Evolutionary conservation across 2,113 vertebrate genomes (phyloP).

Genomic region (Cacatua alba): DNA sequence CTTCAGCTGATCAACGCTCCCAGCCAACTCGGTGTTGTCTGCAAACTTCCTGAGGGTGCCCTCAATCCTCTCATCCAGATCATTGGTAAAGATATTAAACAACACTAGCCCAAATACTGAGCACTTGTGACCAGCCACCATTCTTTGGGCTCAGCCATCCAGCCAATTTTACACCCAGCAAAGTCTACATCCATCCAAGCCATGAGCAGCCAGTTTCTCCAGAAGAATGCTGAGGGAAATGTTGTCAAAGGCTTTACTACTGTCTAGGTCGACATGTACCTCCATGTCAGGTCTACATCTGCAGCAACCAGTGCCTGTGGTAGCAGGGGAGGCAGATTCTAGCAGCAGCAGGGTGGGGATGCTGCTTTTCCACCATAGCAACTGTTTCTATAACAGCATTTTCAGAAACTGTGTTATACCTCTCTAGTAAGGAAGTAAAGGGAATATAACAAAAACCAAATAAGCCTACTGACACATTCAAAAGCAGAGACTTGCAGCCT

Average conservation of each 20-base stretch:
- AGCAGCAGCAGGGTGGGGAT: neutral
- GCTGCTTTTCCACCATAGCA: neutral
- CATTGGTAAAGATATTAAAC: neutral
- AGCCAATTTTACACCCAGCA: neutral
- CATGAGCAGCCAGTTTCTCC: neutral
- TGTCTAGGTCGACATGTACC: neutral
- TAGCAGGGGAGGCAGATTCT: neutral
- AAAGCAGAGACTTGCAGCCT: neutral
- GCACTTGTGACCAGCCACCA: neutral
- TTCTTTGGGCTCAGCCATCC: neutral
- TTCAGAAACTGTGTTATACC: neutral
- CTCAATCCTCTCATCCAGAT: neutral
- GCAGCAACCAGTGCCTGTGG: neutral
- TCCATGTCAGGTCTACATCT: neutral
- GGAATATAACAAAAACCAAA: neutral
- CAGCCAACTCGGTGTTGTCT: neutral
- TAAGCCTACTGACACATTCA: neutral
- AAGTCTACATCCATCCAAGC: neutral
- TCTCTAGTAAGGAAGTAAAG: neutral
- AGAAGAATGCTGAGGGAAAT: neutral
- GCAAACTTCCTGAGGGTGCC: too few relatives aligned
- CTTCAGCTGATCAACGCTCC: neutral
- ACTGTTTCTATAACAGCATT: neutral
- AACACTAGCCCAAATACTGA: neutral
- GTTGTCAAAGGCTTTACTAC: neutral